Conservation (phyloP, 2,797 vertebrate genomes). For the Hephaestus fuliginosus region DNA sequence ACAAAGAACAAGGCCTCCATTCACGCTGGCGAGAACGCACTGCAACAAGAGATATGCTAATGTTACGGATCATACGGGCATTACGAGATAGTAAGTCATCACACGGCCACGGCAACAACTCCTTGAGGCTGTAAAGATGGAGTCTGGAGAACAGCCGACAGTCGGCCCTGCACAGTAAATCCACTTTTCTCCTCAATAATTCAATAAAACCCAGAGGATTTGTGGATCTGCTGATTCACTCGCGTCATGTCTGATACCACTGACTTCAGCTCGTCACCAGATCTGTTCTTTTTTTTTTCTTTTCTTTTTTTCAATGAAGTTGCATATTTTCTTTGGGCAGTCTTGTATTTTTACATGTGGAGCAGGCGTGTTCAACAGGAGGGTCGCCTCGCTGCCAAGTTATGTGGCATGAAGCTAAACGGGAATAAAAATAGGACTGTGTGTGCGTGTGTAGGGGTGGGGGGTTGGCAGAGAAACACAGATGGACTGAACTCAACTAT, state of each 20-base stretch:
- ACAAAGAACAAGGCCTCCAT: constrained; percentile 50
- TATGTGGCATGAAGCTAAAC: constrained; percentile 86
- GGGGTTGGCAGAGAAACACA: too few species aligned
- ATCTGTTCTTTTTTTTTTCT: constrained; percentile 49
- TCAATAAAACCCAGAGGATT: constrained; percentile 41
- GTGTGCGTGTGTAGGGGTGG: constrained; percentile 43
- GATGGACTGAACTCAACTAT: too few species aligned
- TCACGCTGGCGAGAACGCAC: constrained; percentile 39
- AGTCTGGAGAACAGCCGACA: constrained; percentile 35
- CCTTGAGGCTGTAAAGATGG: constrained; percentile 14
- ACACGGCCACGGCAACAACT: constrained; percentile 6
- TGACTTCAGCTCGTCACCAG: constrained; percentile 70
- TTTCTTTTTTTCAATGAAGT: constrained; percentile 63
- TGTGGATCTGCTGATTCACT: constrained; percentile 55
- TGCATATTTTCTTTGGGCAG: constrained; percentile 85
- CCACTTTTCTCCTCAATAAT: constrained; percentile 36
- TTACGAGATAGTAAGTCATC: constrained; percentile 15
- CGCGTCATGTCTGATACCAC: constrained; percentile 57
- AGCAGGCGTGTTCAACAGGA: constrained; percentile 80
- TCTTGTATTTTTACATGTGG: constrained; percentile 85
- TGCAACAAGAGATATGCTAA: constrained; percentile 37
- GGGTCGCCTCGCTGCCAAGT: constrained; percentile 82
- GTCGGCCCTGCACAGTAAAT: constrained; percentile 25
- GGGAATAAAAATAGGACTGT: constrained; percentile 82
- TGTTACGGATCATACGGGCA: constrained; percentile 21